Base-by-base conservation (phyloP, 2,113 vertebrate genomes). In the Myxocyprinus asiaticus region DNA sequence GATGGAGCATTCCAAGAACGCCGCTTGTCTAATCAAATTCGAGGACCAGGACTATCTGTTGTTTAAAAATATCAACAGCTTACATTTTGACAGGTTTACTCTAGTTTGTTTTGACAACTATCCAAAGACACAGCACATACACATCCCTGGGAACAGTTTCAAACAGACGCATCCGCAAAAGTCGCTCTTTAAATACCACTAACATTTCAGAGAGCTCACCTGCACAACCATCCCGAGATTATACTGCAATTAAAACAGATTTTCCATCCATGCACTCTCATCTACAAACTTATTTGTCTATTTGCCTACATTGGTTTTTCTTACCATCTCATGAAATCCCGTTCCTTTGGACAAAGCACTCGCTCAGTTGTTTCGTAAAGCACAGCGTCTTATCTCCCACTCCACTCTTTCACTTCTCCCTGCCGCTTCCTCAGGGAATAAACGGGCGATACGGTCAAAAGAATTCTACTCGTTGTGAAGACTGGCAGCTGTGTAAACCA, bases 281-380 rank as follows among this genome's bases (percentile, higher is more conserved):
- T 48, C 4, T 14, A 22, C 14, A 50, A 33, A 22, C 15, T 15
- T 10, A 56, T 6, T 45, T 50, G 8, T 0, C 22, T 48, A 5
- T 68, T 58, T 4, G 11, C 4, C 22, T 33, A 3, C 22, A 33
- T 33, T 33, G 22, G 22, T 33, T 5, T 9, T 76, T 12, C 73
- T 83, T 83, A 76, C 77, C 67, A 45, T 61, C 12, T 76, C 53
- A 65, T 62, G 9, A 62, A 68, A 67, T 58, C 43, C 55, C 5
- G 9, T 61, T 15, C 12, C 4, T 53, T 61, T 58, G 10, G 6
- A 68, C 22, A 43, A 4, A 62, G 10, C 5, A 11, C 44, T 65
- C 33, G 53, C 14, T 33, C 22, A 33, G 22, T 33, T 53, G 45
- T 55, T 77, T 62, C 17, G 43, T 11, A 56, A 50, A 3, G 6